Evolutionary conservation across 2,888 invertebrate genomes (phyloP).

Genomic region (Chydorus sphaericus): DNA sequence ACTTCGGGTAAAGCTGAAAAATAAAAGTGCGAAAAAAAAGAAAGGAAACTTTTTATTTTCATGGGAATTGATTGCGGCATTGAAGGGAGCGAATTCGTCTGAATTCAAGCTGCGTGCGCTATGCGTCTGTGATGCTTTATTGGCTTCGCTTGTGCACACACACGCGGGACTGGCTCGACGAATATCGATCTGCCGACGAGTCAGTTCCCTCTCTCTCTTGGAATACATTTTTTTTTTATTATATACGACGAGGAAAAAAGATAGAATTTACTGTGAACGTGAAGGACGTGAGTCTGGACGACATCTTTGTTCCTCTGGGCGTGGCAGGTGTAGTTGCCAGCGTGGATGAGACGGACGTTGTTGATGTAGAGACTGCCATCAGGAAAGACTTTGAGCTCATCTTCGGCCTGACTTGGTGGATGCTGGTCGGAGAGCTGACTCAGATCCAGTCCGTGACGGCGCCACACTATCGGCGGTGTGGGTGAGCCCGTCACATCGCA

Average conservation of each 20-base stretch:
- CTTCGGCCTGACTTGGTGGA: too few relatives aligned
- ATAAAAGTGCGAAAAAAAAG: background rate
- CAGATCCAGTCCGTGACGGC: constrained; percentile 47
- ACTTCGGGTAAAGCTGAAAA: constrained; percentile 50
- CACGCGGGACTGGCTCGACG: too few relatives aligned
- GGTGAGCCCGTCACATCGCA: constrained; percentile 58
- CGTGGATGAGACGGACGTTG: constrained; percentile 52
- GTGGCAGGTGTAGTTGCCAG: constrained; percentile 62
- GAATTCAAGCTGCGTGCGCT: too few relatives aligned
- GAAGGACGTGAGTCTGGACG: constrained; percentile 55
- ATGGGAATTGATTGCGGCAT: background rate
- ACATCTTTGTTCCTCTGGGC: constrained; percentile 54
- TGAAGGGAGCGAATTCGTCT: background rate
- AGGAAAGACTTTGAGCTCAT: constrained; percentile 48
- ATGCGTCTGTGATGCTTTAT: too few relatives aligned
- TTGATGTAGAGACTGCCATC: constrained; percentile 60
- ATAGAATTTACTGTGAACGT: constrained; percentile 49
- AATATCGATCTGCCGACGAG: too few relatives aligned
- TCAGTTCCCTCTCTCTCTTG: background rate
- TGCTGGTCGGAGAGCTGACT: constrained; percentile 40
- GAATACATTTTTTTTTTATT: background rate
- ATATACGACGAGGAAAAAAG: background rate
- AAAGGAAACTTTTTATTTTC: background rate
- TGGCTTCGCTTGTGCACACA: too few relatives aligned
- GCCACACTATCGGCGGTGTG: constrained; percentile 54